Evolutionary conservation across 2,113 vertebrate species (phyloP).

Genomic region (Psammodynastes pulverulentus): DNA sequence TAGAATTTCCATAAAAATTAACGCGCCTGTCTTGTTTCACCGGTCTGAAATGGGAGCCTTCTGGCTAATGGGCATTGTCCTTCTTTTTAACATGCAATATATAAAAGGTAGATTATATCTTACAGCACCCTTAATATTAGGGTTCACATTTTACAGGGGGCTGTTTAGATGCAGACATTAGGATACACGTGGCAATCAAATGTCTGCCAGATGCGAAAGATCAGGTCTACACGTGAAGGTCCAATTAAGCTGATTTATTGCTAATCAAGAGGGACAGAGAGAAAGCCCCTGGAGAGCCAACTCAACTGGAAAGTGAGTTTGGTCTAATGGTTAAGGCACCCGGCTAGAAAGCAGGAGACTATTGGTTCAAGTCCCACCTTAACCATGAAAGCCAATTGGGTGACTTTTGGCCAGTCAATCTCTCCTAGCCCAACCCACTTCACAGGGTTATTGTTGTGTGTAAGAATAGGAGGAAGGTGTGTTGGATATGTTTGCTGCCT

Average conservation of each 20-base stretch:
- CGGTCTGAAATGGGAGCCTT: background rate
- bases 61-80: background rate
- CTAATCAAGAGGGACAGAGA: background rate
- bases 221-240: background rate
- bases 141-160: background rate
- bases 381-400: background rate
- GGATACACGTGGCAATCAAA: background rate
- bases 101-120: background rate
- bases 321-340: background rate
- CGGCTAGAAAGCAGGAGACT: background rate
- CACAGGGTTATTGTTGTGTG: background rate
- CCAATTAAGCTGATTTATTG: background rate
- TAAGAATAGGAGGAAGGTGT: background rate
- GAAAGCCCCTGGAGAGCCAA: background rate
- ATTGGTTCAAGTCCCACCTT: background rate
- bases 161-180: background rate
- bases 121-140: background rate
- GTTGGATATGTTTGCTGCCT: background rate
- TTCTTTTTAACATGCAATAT: background rate
- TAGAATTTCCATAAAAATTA: conserved; percentile 32
- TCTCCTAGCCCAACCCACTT: background rate
- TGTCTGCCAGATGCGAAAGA: background rate
- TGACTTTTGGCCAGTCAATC: background rate
- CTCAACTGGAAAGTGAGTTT: background rate
- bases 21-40: background rate